Percentiles rank a stretch among this genome's conserved stretches.
phyloP scores from a whole-genome alignment of 2,113 vertebrate genomes.

The Merops nubicus region DNA sequence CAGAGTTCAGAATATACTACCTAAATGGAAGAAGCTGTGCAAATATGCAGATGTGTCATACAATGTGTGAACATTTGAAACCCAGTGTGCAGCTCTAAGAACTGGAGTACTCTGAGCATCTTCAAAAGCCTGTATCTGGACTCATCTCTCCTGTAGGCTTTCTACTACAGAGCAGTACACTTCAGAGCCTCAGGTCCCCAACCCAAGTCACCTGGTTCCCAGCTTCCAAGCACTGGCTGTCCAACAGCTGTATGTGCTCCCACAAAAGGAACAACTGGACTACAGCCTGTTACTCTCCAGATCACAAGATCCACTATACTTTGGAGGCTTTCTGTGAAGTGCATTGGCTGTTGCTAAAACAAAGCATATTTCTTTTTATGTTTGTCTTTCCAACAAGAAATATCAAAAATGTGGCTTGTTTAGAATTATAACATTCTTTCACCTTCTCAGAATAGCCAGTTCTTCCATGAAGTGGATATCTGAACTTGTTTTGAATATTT shows the following conservation, averaged over 20 bases:
- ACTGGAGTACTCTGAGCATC: background rate
- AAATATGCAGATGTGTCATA: background rate
- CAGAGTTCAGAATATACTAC: background rate
- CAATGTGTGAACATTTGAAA: background rate
- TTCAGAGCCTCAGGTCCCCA: background rate
- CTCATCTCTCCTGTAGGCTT: background rate
- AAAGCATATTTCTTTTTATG: background rate
- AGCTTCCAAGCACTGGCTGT: background rate
- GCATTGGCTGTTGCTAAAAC: background rate
- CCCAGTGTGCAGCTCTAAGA: background rate
- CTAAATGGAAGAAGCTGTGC: background rate
- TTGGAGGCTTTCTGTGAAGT: background rate
- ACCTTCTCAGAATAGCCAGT: too few species aligned
- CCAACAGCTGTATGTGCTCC: background rate
- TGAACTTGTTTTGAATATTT: too few species aligned
- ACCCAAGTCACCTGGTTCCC: background rate
- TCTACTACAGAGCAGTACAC: too few species aligned
- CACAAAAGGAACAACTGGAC: background rate
- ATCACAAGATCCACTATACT: background rate
- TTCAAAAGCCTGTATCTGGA: background rate
- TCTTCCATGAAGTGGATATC: too few species aligned
- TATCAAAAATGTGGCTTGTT: too few species aligned
- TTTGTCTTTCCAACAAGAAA: background rate
- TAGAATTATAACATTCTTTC: too few species aligned
- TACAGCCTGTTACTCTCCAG: background rate